These are phyloP conservation scores for Cassiopea andromeda DNA, from an alignment of 30 jellyfish, hydroid and myxozoan genomes.

Conservation along the genomic window DNA sequence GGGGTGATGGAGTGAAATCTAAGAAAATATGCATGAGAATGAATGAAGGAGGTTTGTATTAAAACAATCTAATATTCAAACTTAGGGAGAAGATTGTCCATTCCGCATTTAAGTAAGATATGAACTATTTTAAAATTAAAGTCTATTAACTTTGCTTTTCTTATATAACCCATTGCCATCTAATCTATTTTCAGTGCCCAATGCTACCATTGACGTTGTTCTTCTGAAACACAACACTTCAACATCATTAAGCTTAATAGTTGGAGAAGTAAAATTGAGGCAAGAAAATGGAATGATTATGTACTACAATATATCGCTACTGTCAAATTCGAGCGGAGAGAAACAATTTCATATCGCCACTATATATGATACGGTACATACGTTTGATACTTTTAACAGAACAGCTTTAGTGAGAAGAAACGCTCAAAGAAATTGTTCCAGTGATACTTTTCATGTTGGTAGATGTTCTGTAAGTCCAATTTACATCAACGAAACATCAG, in stretches of 20 bases:
- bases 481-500: conserved; percentile 11
- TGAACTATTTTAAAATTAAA: too few species aligned
- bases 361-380: background rate
- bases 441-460: background rate
- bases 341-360: background rate
- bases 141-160: too few species aligned
- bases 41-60: conserved; percentile 44
- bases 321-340: background rate
- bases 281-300: conserved; percentile 58
- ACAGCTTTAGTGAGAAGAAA: background rate
- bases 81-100: too few species aligned
- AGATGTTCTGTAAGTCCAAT: background rate
- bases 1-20: background rate
- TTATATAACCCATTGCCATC: background rate
- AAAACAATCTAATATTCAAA: too few species aligned
- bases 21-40: background rate
- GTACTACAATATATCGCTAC: conserved; percentile 40
- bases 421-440: background rate
- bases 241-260: conserved; percentile 16
- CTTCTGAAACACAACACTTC: conserved; percentile 2
- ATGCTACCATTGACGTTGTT: background rate
- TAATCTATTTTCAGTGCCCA: conserved; percentile 16
- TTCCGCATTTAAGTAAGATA: too few species aligned
- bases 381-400: background rate
- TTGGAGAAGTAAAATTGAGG: conserved; percentile 41